Evolutionary conservation across 2,888 invertebrate genomes (phyloP).

Genomic region (Herminia tarsipennalis): DNA sequence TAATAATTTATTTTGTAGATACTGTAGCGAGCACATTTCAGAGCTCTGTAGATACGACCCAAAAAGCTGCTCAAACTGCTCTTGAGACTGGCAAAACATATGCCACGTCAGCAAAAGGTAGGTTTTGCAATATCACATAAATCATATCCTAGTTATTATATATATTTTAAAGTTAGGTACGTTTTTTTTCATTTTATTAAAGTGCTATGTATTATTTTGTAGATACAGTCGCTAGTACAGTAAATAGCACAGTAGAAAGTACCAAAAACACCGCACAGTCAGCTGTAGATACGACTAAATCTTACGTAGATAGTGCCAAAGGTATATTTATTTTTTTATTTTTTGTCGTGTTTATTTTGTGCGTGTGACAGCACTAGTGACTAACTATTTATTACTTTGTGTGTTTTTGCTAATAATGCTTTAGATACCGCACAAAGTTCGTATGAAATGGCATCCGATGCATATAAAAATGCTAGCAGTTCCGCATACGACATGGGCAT

Average conservation of each 20-base stretch:
- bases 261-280: slow-evolving; percentile 62
- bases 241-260: slow-evolving; percentile 57
- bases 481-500: slow-evolving; percentile 66
- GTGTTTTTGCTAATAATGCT: slow-evolving; percentile 49
- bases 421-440: slow-evolving; percentile 69
- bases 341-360: slow-evolving; percentile 5
- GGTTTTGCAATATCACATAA: slow-evolving; percentile 5
- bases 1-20: slow-evolving; percentile 57
- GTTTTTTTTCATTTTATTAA: slow-evolving; percentile 19
- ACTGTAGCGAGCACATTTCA: slow-evolving; percentile 56
- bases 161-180: slow-evolving; percentile 19
- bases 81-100: slow-evolving; percentile 60
- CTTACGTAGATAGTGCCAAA: slow-evolving; percentile 66
- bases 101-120: slow-evolving; percentile 58
- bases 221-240: slow-evolving; percentile 61
- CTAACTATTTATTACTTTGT: slow-evolving; percentile 37
- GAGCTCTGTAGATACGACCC: slow-evolving; percentile 60
- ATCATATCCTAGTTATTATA: too few species aligned
- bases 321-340: slow-evolving; percentile 50
- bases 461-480: slow-evolving; percentile 57
- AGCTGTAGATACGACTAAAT: slow-evolving; percentile 62
- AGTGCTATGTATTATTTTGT: slow-evolving; percentile 26
- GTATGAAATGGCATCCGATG: slow-evolving; percentile 59
- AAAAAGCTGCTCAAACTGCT: slow-evolving; percentile 60
- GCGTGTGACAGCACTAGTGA: slow-evolving; percentile 33